Base-by-base conservation (phyloP, 1,140 invertebrate genomes). In the Caligus rogercresseyi region DNA sequence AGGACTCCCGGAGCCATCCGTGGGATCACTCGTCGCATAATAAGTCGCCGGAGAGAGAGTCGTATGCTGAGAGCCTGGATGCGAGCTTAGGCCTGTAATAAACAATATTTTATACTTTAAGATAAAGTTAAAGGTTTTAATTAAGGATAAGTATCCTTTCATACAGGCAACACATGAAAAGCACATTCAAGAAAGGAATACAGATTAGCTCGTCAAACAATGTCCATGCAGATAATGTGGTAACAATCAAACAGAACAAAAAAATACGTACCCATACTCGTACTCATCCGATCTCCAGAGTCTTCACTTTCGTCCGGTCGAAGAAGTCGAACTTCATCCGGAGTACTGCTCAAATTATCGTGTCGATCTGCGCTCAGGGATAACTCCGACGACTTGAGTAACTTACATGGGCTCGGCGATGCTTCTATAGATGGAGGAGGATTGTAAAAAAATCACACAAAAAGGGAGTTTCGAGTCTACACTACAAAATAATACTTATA, bases 1-100 rank as follows among this genome's bases (percentile, higher is more conserved):
- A 64, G 82, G 79, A 64, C 78, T 80, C 61, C 77, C 67, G 77
- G 78, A 69, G 77, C 80, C 73, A 82, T 81, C 71, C 31, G 67
- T 63, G 63, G 31, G 54, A 63, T 61, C 53, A 25, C n/a, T 16
- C n/a, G 54, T 64, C 14, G 61, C 19, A 60, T 63, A 64, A 24
- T 61, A 62, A 14, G 55, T n/a, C 24, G 56, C 13, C 19, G 60
- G 20, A 26, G 63, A 20, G 21, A 64, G 2, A 53, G 57, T 43
- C 20, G 63, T 24, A 20, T 64, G 63, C 18, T 64, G 62, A 20
- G 60, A 16, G 16, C 23, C 23, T 18, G 16, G 26, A 18, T 43
- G 31, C n/a, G 31, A 43, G 31, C 31, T 43, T 43, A 43, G 25
- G 31, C 11, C 1, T 1, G 57, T 2, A 18, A 59, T 20, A 62